These are phyloP conservation scores for Drosophila pseudoananassae DNA, from an alignment of 1,140 invertebrate genomes.

Conservation along the genomic window DNA sequence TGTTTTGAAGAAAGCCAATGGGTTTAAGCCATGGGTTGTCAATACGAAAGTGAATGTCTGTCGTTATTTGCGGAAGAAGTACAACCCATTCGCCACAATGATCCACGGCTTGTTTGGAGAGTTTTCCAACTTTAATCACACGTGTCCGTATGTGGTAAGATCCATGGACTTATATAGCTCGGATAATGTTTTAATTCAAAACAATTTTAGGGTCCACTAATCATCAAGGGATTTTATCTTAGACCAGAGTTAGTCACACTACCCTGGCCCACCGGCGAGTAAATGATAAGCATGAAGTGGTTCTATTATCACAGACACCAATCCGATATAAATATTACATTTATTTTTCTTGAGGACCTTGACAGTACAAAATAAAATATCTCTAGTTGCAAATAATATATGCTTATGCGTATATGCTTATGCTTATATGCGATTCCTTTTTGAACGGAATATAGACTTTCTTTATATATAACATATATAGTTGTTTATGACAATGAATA, in stretches of 20 bases:
- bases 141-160: neutral
- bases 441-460: too few relatives aligned
- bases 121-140: neutral
- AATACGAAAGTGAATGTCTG: neutral
- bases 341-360: neutral
- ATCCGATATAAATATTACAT: neutral
- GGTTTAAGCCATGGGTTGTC: neutral
- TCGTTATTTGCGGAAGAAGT: neutral
- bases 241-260: neutral
- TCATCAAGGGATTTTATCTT: neutral
- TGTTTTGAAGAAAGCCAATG: neutral
- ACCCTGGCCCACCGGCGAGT: neutral
- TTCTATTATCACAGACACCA: neutral
- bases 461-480: too few relatives aligned
- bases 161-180: neutral
- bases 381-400: too few relatives aligned
- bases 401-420: too few relatives aligned
- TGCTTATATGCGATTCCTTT: too few relatives aligned
- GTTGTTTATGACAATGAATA: too few relatives aligned
- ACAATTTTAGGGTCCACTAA: neutral
- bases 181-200: too few relatives aligned
- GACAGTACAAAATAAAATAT: neutral
- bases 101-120: neutral
- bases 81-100: neutral
- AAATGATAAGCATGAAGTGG: neutral